phyloP scores from a whole-genome alignment of 37 sponge, comb jelly and placozoan genomes.

The Diacarnus erythraeanus region DNA sequence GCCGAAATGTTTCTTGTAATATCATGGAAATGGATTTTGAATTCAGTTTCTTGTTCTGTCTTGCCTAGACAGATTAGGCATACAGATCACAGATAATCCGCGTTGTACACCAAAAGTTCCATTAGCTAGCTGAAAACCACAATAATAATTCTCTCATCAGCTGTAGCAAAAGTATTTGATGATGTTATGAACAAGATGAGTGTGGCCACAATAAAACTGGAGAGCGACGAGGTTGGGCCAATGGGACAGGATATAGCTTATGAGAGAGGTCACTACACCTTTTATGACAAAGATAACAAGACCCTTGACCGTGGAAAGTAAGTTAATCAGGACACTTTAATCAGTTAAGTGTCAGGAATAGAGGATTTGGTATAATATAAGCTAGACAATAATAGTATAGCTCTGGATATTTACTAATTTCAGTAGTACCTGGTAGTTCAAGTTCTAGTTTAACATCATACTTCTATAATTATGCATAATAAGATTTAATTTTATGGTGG shows the following conservation, averaged over 20 bases:
- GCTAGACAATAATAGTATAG: no score
- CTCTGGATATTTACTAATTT: no score
- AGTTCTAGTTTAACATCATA: no score
- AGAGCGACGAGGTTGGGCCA: slow-evolving; percentile 67
- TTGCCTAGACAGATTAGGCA: no score
- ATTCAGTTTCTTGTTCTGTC: no score
- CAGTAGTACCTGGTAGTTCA: no score
- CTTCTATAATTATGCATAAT: no score
- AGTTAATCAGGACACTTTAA: neutral
- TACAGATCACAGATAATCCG: no score
- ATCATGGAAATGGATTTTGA: neutral
- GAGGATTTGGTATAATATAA: no score
- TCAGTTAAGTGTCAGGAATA: neutral
- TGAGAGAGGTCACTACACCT: slow-evolving; percentile 65
- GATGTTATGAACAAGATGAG: slow-evolving; percentile 42
- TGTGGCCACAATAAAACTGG: slow-evolving; percentile 38
- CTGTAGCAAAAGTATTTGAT: slow-evolving; percentile 45
- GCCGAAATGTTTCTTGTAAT: neutral
- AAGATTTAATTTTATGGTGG: no score
- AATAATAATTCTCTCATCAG: slow-evolving; percentile 16
- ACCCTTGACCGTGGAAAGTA: slow-evolving; percentile 76
- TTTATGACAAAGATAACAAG: slow-evolving; percentile 44
- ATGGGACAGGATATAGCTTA: slow-evolving; percentile 34
- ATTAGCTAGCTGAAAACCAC: neutral
- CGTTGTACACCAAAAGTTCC: no score